Evolutionary conservation across 2,888 invertebrate species (phyloP).

Genomic region (Vesta saturnalis): DNA sequence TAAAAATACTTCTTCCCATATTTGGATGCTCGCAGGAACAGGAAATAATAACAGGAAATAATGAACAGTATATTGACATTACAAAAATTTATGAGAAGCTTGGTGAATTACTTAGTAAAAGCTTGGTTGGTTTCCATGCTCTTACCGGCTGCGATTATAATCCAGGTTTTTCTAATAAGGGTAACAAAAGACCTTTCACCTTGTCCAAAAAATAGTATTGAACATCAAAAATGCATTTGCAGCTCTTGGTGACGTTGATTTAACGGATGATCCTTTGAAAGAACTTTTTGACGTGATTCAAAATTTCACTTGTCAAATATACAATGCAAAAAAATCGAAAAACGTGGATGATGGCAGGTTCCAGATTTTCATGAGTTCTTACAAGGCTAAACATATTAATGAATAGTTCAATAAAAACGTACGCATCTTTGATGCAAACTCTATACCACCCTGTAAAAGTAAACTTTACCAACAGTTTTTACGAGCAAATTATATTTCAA

Average conservation of each 20-base stretch:
- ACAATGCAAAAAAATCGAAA: constrained; percentile 32
- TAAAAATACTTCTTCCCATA: neutral
- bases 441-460: constrained; percentile 40
- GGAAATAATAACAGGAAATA: too few species aligned
- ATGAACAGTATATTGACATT: too few species aligned
- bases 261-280: constrained; percentile 27
- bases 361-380: constrained; percentile 37
- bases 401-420: too few species aligned
- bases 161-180: neutral
- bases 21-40: too few species aligned
- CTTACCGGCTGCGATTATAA: too few species aligned
- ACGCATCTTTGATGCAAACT: constrained; percentile 41
- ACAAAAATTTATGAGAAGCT: too few species aligned
- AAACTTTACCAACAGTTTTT: constrained; percentile 44
- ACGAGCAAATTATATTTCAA: constrained; percentile 41
- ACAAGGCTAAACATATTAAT: constrained; percentile 26
- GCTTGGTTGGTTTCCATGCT: too few species aligned
- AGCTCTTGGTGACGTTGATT: constrained; percentile 31
- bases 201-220: constrained; percentile 28
- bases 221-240: constrained; percentile 40
- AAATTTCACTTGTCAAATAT: constrained; percentile 35
- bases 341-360: constrained; percentile 41
- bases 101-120: too few species aligned
- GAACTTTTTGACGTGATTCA: constrained; percentile 33
- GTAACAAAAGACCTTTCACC: constrained; percentile 19